phyloP scores from a whole-genome alignment of 2,888 invertebrate genomes.

The Scaptodrosophila latifasciaeformis region DNA sequence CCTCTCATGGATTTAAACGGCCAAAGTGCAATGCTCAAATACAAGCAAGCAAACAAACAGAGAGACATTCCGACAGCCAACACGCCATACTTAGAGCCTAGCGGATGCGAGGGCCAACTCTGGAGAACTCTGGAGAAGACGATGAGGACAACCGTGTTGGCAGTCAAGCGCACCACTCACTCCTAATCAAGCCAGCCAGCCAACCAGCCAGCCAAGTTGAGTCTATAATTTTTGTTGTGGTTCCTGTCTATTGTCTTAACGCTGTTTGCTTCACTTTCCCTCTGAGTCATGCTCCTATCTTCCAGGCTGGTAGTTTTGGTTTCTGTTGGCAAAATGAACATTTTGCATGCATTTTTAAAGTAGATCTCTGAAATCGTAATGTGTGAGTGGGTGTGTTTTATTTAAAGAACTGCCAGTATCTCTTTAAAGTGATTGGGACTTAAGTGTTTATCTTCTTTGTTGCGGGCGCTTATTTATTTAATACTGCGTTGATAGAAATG shows the following conservation, averaged over 20 bases:
- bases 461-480: too few relatives aligned
- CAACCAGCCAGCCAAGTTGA: constrained; percentile 52
- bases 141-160: constrained; percentile 6
- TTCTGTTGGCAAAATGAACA: constrained; percentile 30
- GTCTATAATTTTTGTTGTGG: constrained; percentile 67
- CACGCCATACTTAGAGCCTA: constrained; percentile 8
- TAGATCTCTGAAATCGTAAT: constrained; percentile 20
- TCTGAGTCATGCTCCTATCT: not conserved
- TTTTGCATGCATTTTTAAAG: constrained; percentile 43
- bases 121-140: not conserved
- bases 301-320: not conserved
- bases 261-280: constrained; percentile 20
- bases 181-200: constrained; percentile 29
- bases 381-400: too few relatives aligned
- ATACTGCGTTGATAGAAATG: too few relatives aligned
- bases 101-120: constrained; percentile 11
- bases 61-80: not conserved
- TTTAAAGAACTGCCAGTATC: too few relatives aligned
- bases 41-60: constrained; percentile 26
- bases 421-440: too few relatives aligned
- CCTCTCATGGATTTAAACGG: constrained; percentile 51
- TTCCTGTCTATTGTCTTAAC: constrained; percentile 64
- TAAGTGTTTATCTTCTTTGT: too few relatives aligned
- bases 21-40: constrained; percentile 38
- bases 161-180: constrained; percentile 11